These are phyloP conservation scores for Clepsis dumicolana DNA, from an alignment of 2,888 invertebrate species.

Conservation along the genomic window DNA sequence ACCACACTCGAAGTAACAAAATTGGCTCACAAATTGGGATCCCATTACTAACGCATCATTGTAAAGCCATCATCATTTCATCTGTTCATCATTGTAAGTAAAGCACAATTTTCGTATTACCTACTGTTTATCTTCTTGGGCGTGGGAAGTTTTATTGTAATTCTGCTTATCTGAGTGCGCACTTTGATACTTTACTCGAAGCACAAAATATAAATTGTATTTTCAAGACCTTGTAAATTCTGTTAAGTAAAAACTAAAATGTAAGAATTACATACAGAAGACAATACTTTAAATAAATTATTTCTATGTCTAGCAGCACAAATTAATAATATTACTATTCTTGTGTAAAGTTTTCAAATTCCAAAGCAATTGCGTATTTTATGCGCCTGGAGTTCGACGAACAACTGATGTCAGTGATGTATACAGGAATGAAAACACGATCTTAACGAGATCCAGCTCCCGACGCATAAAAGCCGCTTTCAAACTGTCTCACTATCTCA, in stretches of 20 bases:
- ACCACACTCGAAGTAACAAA: slow-evolving; percentile 81
- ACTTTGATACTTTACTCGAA: slow-evolving; percentile 17
- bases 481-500: not conserved
- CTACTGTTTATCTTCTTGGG: slow-evolving; percentile 61
- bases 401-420: not conserved
- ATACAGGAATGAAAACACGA: not conserved
- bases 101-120: slow-evolving; percentile 66
- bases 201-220: slow-evolving; percentile 4
- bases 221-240: not conserved
- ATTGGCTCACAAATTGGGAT: slow-evolving; percentile 85
- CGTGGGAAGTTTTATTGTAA: slow-evolving; percentile 49
- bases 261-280: not conserved
- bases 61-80: slow-evolving; percentile 81
- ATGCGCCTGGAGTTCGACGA: not conserved
- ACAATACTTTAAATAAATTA: not conserved
- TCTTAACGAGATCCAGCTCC: not conserved
- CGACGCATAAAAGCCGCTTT: not conserved
- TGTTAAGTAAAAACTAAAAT: not conserved
- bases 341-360: not conserved
- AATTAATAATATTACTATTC: not conserved
- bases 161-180: slow-evolving; percentile 31
- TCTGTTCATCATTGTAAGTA: slow-evolving; percentile 82
- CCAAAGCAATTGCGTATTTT: not conserved
- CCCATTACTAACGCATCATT: slow-evolving; percentile 86
- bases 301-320: not conserved